phyloP scores from a whole-genome alignment of 1,140 invertebrate species.

The Drosophila pandora region DNA sequence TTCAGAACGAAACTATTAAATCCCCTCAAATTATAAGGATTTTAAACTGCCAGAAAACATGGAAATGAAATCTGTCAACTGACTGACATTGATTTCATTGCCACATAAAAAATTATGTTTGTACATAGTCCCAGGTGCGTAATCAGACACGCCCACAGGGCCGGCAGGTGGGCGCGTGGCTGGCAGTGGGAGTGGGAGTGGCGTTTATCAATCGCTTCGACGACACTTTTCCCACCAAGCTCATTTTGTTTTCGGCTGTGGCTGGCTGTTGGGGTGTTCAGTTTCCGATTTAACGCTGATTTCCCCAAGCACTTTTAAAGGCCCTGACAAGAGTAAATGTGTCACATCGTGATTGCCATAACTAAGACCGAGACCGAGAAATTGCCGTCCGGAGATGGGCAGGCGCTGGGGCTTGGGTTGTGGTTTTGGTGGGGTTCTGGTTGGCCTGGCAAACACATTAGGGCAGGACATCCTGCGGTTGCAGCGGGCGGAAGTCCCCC shows the following conservation, averaged over 20 bases:
- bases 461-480: conserved; percentile 67
- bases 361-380: conserved; percentile 43
- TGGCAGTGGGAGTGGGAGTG: not conserved
- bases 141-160: conserved; percentile 42
- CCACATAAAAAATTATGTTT: not conserved
- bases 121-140: conserved; percentile 57
- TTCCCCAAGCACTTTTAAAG: conserved; percentile 68
- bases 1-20: not conserved
- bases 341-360: conserved; percentile 52
- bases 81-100: conserved; percentile 14
- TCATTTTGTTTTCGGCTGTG: conserved; percentile 52
- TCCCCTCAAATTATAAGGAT: not conserved
- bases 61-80: not conserved
- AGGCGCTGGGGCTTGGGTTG: not conserved
- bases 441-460: conserved; percentile 66
- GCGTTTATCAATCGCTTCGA: conserved; percentile 46
- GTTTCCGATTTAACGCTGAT: conserved; percentile 71
- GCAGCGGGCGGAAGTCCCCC: conserved; percentile 43
- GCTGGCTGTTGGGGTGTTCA: conserved; percentile 38
- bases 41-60: conserved; percentile 16
- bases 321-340: conserved; percentile 31
- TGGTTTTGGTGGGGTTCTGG: conserved; percentile 27
- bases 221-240: conserved; percentile 47
- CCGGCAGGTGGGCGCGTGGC: conserved; percentile 8
- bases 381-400: conserved; percentile 5